Percentiles rank a stretch among this genome's conserved stretches.
Conservation (phyloP, 2,113 vertebrate species). For the Atlantisia rogersi region DNA sequence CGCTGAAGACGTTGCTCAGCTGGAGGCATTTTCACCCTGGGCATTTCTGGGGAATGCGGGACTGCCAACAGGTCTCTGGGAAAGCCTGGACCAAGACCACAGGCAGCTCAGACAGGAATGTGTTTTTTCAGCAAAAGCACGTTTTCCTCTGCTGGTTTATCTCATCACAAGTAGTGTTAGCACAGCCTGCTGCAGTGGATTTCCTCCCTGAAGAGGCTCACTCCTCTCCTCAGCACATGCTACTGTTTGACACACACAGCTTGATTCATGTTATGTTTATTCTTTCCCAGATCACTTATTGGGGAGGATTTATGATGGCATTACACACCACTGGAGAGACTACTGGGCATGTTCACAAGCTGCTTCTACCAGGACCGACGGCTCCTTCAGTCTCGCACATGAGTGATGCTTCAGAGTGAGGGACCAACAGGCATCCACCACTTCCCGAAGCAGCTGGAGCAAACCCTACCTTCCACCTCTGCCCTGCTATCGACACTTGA, state of each 20-base stretch:
- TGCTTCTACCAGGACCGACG: neutral
- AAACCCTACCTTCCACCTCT: neutral
- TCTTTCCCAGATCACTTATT: neutral
- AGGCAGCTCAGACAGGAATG: neutral
- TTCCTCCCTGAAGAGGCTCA: neutral
- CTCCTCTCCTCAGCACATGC: neutral
- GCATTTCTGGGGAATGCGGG: neutral
- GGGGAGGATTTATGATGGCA: neutral
- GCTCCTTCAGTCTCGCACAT: neutral
- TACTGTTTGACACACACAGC: neutral
- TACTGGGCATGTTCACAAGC: neutral
- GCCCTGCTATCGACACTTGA: neutral
- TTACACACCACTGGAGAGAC: accelerated
- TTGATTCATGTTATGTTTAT: neutral
- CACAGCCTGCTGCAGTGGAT: neutral
- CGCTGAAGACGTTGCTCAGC: neutral
- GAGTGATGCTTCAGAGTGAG: neutral
- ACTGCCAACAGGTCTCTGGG: neutral
- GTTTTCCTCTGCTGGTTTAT: neutral
- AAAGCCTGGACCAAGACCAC: neutral
- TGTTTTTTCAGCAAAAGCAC: neutral
- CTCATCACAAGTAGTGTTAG: neutral
- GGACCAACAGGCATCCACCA: neutral
- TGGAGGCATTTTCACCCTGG: neutral
- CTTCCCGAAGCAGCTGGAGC: neutral